Evolutionary conservation across 2,797 vertebrate species (phyloP).

Genomic region (Syndactyla subalaris): DNA sequence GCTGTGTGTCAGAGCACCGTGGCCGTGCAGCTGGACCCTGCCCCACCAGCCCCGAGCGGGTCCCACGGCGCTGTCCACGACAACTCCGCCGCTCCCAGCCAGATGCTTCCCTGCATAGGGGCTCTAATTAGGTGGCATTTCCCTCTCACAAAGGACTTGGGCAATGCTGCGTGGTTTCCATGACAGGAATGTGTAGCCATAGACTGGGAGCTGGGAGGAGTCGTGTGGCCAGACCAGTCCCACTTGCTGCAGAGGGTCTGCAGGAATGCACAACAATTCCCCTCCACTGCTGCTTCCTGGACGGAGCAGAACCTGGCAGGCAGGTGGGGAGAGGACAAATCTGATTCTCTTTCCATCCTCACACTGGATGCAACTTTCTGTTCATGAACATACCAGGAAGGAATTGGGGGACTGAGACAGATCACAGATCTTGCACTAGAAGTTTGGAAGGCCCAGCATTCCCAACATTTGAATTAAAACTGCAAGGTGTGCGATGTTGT

Average conservation of each 20-base stretch:
- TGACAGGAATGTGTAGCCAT: background rate
- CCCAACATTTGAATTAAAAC: background rate
- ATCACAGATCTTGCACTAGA: background rate
- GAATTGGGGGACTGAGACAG: background rate
- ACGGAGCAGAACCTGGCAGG: background rate
- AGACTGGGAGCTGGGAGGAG: background rate
- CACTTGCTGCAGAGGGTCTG: background rate
- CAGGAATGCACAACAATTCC: background rate
- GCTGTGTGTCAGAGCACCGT: slow-evolving; percentile 78
- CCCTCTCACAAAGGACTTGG: background rate
- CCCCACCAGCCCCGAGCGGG: slow-evolving; percentile 72
- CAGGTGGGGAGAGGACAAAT: background rate
- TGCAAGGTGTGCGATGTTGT: background rate
- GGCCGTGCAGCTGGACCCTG: slow-evolving; percentile 76
- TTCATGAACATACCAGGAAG: background rate
- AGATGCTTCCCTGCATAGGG: slow-evolving; percentile 80
- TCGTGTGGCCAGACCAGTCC: background rate
- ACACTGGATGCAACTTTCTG: background rate
- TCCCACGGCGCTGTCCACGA: slow-evolving; percentile 78
- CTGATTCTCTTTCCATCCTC: background rate
- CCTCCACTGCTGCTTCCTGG: accelerated
- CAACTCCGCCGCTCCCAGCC: slow-evolving; percentile 77
- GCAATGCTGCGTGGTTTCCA: background rate
- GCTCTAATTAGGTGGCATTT: slow-evolving; percentile 75
- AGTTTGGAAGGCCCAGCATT: background rate